Percentiles rank a stretch among this genome's conserved stretches.
Conservation (phyloP, 2,113 vertebrate genomes). For the Nannospalax galili region DNA sequence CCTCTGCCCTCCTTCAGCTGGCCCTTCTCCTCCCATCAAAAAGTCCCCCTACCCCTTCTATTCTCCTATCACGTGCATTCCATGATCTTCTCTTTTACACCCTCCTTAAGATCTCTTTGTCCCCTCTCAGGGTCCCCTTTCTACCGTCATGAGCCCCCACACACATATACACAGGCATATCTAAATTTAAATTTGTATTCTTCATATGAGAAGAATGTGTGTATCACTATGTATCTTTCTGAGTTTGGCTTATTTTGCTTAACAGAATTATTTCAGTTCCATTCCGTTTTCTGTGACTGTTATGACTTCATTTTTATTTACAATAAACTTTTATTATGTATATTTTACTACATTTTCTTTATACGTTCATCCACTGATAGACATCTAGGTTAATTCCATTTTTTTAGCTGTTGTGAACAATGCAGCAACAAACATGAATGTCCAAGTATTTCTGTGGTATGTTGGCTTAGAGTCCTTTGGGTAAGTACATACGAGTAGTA, state of each 20-base stretch:
- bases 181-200: not conserved
- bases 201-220: not conserved
- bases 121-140: not conserved
- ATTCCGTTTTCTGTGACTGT: not conserved
- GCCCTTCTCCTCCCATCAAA: not conserved
- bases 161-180: not conserved
- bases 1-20: not conserved
- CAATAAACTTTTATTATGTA: not conserved
- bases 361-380: not conserved
- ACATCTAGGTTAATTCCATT: not conserved
- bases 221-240: not conserved
- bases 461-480: not conserved
- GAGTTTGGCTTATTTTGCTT: not conserved
- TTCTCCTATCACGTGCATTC: not conserved
- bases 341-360: not conserved
- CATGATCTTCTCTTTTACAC: not conserved
- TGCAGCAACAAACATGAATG: not conserved
- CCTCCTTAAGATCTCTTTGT: not conserved
- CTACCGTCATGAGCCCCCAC: not conserved
- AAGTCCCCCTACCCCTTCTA: too few species aligned
- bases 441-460: not conserved
- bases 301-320: not conserved
- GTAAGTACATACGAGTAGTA: not conserved
- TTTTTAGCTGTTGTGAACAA: not conserved
- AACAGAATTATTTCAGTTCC: not conserved